Evolutionary conservation across 2,888 invertebrate species (phyloP), one percentile per base, ranked within the genome.

Genomic region (Monopis laevigella): DNA sequence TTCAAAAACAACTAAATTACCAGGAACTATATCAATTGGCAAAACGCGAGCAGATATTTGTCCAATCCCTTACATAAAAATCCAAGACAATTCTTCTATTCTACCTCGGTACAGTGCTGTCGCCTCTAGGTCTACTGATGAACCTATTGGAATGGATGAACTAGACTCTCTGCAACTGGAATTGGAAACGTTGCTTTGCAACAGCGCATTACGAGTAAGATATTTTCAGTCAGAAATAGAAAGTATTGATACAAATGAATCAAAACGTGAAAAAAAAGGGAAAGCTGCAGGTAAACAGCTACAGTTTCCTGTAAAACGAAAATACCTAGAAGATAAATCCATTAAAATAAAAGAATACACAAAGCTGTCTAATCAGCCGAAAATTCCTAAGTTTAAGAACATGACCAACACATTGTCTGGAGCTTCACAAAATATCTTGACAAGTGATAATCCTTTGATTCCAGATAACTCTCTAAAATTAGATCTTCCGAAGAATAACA

Each of bases 401-500:
- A 62, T 81, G 56, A 54, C 80, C 49, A 40, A 60, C 58, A 69
- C 81, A 64, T 39, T 66, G 53, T 60, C 75, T 45, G 58, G 74
- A 48, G 54, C 73, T 58, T 62, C 84, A 51, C 48, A 84, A 55
- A 56, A 80, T 56, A 54, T 75, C 46, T 77, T 71, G 50, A 59
- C 66, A 36, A 72, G 68, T 60, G 78, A 81, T 47, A 55, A 69
- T 44, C 50, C 49, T 21, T 52, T 59, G 27, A 74, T 73, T 49
- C 82, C 65, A 49, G 84, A 71, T 60, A 85, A 68, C 62, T 72
- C 80, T 6, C 82, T 65, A 2, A 86, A 87, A 54, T 74, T 87
- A 36, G 89, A 89, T 52, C 65, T 91, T 43, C 90, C 91, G 12
- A 93, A 93, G 71, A 96, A 96, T 65, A 96, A 97, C 69, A 92